phyloP scores from a whole-genome alignment of 1,140 invertebrate genomes.

The Drosophila tani region DNA sequence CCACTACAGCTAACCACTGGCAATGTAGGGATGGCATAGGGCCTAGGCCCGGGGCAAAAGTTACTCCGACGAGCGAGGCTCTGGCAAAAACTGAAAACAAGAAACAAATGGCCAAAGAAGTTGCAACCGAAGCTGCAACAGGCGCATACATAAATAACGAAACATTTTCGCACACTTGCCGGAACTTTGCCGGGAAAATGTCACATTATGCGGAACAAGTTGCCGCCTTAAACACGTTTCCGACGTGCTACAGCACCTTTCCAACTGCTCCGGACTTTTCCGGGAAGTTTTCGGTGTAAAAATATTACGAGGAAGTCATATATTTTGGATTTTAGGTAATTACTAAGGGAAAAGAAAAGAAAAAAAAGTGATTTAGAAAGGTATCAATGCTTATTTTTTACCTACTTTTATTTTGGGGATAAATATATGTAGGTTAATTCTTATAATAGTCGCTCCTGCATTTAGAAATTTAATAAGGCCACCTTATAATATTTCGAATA shows the following conservation, averaged over 20 bases:
- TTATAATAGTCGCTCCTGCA: no score
- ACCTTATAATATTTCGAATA: neutral
- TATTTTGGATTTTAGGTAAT: slow-evolving; percentile 25
- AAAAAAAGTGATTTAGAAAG: neutral
- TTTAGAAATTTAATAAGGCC: no score
- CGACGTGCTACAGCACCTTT: slow-evolving; percentile 62
- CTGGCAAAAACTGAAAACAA: slow-evolving; percentile 33
- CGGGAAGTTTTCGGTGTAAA: slow-evolving; percentile 16
- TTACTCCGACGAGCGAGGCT: slow-evolving; percentile 43
- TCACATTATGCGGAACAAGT: slow-evolving; percentile 78
- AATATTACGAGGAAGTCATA: slow-evolving; percentile 14
- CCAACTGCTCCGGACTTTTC: slow-evolving; percentile 13
- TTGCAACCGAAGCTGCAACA: slow-evolving; percentile 70
- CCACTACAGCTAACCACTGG: slow-evolving; percentile 31
- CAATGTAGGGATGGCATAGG: slow-evolving; percentile 12
- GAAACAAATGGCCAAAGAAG: slow-evolving; percentile 71
- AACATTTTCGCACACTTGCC: slow-evolving; percentile 66
- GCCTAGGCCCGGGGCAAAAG: slow-evolving; percentile 50
- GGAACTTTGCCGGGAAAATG: slow-evolving; percentile 63
- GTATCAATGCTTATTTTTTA: neutral
- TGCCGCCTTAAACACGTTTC: slow-evolving; percentile 58
- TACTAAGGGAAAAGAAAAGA: neutral
- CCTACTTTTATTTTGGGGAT: no score
- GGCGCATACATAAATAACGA: slow-evolving; percentile 79
- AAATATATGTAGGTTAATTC: no score